A percentile compares a stretch with the other conserved stretches of the same genome.
phyloP scores from a whole-genome alignment of 2,888 invertebrate species.

The Odontothrips loti region DNA sequence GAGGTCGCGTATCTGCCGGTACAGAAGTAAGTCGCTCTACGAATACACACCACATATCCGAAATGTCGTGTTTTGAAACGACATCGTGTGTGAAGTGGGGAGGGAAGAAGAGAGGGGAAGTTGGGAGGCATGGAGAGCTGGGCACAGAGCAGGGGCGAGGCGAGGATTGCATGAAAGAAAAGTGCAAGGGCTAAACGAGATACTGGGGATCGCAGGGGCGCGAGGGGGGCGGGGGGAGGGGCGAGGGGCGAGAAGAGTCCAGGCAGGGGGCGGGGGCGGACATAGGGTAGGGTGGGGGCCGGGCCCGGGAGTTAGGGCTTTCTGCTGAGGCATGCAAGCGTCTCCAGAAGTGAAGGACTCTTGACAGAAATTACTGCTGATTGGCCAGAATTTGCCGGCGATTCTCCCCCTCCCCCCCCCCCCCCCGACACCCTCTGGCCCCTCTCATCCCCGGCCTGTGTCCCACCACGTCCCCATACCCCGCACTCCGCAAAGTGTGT shows the following conservation, averaged over 20 bases:
- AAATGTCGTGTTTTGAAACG: no score
- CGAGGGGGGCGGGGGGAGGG: background rate
- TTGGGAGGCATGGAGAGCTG: background rate
- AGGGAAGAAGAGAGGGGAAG: background rate
- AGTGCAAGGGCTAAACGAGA: slow-evolving; percentile 24
- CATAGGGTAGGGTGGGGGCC: background rate
- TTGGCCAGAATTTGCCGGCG: slow-evolving; percentile 20
- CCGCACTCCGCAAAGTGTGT: background rate
- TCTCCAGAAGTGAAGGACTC: slow-evolving; percentile 11
- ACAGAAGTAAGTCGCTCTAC: no score
- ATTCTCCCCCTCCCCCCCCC: background rate
- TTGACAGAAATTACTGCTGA: slow-evolving; percentile 26
- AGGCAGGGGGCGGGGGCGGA: background rate
- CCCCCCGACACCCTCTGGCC: background rate
- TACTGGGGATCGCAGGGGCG: slow-evolving; percentile 8
- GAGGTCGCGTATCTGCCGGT: no score
- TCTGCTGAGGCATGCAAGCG: slow-evolving; percentile 20
- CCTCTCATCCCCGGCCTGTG: background rate
- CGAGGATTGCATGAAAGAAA: slow-evolving; percentile 20
- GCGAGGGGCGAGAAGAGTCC: slow-evolving; percentile 4
- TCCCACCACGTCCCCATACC: background rate
- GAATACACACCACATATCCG: no score
- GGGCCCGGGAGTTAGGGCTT: background rate
- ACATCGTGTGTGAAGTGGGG: background rate
- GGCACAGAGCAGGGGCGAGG: background rate